These are phyloP conservation scores for Trisateles emortualis DNA, from an alignment of 2,888 invertebrate genomes.

Conservation along the genomic window DNA sequence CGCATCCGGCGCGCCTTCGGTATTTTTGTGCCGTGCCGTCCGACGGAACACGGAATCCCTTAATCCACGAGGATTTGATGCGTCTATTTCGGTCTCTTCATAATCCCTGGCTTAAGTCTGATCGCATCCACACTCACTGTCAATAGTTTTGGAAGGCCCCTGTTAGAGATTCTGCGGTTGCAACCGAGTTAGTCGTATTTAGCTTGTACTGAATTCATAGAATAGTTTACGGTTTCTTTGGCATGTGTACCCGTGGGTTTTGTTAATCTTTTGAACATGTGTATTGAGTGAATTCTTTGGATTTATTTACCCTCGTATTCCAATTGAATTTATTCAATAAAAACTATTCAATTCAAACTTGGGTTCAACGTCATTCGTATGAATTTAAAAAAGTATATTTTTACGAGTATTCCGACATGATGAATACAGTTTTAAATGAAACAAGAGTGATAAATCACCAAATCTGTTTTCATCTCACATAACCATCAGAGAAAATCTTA, in stretches of 20 bases:
- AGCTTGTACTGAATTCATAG: constrained; percentile 72
- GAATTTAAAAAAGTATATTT: constrained; percentile 13
- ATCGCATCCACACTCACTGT: constrained; percentile 87
- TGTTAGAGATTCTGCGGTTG: constrained; percentile 83
- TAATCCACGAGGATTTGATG: constrained; percentile 85
- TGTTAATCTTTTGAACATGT: constrained; percentile 71
- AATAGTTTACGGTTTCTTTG: constrained; percentile 81
- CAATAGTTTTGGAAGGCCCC: constrained; percentile 85
- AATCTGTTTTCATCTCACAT: constrained; percentile 35
- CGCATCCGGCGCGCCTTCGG: constrained; percentile 83
- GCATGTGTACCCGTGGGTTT: constrained; percentile 61
- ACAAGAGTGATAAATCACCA: constrained; percentile 40
- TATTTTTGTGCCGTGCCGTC: constrained; percentile 85
- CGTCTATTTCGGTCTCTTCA: constrained; percentile 87
- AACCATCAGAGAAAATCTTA: constrained; percentile 30
- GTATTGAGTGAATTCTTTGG: constrained; percentile 59
- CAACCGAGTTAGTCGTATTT: constrained; percentile 74
- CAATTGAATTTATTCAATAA: constrained; percentile 15
- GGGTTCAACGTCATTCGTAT: constrained; percentile 12
- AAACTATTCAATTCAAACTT: background rate
- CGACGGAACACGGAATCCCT: constrained; percentile 84
- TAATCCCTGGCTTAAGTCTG: constrained; percentile 85
- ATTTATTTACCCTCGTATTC: constrained; percentile 34
- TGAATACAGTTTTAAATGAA: constrained; percentile 47
- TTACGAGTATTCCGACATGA: constrained; percentile 29